Evolutionary conservation across 1,140 invertebrate genomes (phyloP).

Genomic region (Scaptomyza graminum): DNA sequence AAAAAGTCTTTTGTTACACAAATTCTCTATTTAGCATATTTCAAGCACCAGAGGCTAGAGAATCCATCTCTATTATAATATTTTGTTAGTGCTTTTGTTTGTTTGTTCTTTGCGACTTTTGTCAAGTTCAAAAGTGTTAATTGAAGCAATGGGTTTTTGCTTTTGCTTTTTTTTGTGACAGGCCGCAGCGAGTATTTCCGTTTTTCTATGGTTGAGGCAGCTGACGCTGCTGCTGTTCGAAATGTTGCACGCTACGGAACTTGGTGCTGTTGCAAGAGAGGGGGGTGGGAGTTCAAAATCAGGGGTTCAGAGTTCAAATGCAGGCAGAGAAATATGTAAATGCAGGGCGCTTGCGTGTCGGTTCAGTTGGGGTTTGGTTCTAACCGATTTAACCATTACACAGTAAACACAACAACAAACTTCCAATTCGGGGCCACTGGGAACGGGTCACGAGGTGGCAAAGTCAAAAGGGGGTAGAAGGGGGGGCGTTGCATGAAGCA

Average conservation of each 20-base stretch:
- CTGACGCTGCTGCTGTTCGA: conserved; percentile 9
- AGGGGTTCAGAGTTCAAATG: conserved; percentile 66
- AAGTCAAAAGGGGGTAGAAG: not conserved
- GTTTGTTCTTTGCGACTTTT: conserved; percentile 13
- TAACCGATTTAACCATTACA: conserved; percentile 50
- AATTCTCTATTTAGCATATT: no score
- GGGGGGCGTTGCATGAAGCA: not conserved
- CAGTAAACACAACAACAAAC: conserved; percentile 31
- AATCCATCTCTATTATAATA: not conserved
- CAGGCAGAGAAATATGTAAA: conserved; percentile 78
- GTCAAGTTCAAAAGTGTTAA: conserved; percentile 77
- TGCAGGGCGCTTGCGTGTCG: conserved; percentile 75
- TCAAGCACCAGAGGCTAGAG: not conserved
- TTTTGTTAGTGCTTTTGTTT: not conserved
- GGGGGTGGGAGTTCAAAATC: conserved; percentile 3
- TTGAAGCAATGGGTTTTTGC: conserved; percentile 53
- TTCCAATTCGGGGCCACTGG: conserved; percentile 43
- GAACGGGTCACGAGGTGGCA: conserved; percentile 67
- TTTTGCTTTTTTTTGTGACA: conserved; percentile 28
- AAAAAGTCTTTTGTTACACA: no score
- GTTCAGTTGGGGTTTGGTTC: conserved; percentile 23
- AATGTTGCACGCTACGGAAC: conserved; percentile 4
- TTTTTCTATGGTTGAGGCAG: conserved; percentile 34
- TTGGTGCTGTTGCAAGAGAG: not conserved
- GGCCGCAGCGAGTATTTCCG: conserved; percentile 57